Conservation (phyloP, 2,797 vertebrate genomes). For the Danionella dracula region DNA sequence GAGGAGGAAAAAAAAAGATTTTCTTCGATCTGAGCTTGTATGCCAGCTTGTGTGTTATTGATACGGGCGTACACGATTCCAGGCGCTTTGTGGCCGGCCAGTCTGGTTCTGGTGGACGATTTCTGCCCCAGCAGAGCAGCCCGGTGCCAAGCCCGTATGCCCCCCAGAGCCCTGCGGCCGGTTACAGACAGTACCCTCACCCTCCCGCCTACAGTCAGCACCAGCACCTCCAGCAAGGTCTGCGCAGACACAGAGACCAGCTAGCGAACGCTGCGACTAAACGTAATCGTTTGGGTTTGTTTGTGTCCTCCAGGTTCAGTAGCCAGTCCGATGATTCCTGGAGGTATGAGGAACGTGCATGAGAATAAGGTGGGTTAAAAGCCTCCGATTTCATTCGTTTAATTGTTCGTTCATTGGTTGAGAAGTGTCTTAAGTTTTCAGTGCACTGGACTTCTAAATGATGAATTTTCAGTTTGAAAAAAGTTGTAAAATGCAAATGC, state of each 20-base stretch:
- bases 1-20: no score
- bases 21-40: no score
- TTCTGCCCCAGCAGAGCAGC: slow-evolving; percentile 91
- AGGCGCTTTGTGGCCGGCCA: slow-evolving; percentile 89
- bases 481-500: no score
- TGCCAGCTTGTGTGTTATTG: no score
- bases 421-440: no score
- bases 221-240: slow-evolving; percentile 93
- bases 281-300: no score
- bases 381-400: no score
- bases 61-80: no score
- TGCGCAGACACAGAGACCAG: background rate
- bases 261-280: no score
- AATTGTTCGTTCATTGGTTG: no score
- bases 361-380: slow-evolving; percentile 81
- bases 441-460: no score
- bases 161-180: slow-evolving; percentile 88
- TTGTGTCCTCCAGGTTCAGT: slow-evolving; percentile 77
- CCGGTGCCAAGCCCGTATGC: slow-evolving; percentile 96
- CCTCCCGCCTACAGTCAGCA: slow-evolving; percentile 89
- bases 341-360: slow-evolving; percentile 89
- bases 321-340: slow-evolving; percentile 90
- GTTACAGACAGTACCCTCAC: slow-evolving; percentile 92
- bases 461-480: no score
- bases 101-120: slow-evolving; percentile 87